Evolutionary conservation across 2,797 vertebrate genomes (phyloP).

Genomic region (Zenarchopterus dispar): DNA sequence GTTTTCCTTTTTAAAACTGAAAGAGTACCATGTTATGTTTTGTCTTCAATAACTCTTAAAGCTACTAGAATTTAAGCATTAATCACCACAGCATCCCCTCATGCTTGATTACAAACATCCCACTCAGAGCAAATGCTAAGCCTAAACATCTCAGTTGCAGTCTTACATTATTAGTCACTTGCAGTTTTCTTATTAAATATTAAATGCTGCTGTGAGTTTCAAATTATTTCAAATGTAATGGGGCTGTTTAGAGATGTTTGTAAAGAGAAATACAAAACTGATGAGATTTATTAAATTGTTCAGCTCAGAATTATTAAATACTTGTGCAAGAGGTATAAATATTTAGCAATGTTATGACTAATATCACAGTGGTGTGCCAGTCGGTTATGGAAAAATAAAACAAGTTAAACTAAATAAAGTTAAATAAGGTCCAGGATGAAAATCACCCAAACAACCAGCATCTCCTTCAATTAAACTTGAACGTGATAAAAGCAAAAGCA

Average conservation of each 20-base stretch:
- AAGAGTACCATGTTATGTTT: not conserved
- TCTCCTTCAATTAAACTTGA: not conserved
- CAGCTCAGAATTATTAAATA: not conserved
- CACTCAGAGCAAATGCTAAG: slow-evolving; percentile 33
- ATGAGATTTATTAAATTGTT: not conserved
- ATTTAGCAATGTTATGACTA: too few species aligned
- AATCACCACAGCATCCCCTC: slow-evolving; percentile 10
- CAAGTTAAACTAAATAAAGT: too few species aligned
- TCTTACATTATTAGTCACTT: slow-evolving; percentile 18
- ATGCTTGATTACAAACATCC: slow-evolving; percentile 31
- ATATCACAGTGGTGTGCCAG: too few species aligned
- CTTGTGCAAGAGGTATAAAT: not conserved
- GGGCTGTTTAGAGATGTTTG: not conserved
- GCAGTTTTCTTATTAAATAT: slow-evolving; percentile 28
- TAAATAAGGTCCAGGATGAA: too few species aligned
- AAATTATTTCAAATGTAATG: not conserved
- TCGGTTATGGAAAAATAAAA: too few species aligned
- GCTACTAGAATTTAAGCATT: slow-evolving; percentile 17
- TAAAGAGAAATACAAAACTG: not conserved
- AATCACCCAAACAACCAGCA: not conserved
- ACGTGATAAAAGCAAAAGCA: not conserved
- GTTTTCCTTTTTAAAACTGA: slow-evolving; percentile 9
- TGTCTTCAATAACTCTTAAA: slow-evolving; percentile 19
- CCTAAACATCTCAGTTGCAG: slow-evolving; percentile 5
- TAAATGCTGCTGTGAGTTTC: not conserved